phyloP scores from a whole-genome alignment of 2,888 invertebrate species.

The Limenitis camilla region DNA sequence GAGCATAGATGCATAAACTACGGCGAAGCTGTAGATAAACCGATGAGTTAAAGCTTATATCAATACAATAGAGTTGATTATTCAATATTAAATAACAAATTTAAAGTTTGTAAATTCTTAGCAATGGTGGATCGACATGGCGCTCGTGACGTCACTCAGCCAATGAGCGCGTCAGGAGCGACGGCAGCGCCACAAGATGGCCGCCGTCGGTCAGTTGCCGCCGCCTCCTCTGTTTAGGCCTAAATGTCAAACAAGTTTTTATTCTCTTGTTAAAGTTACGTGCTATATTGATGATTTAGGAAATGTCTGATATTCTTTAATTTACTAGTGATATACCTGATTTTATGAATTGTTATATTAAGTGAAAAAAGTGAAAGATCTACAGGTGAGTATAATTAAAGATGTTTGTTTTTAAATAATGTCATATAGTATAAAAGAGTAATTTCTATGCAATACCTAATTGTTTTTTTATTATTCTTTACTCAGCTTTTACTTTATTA shows the following conservation, averaged over 20 bases:
- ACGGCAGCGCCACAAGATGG: slow-evolving; percentile 72
- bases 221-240: slow-evolving; percentile 70
- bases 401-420: too few species aligned
- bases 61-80: slow-evolving; percentile 33
- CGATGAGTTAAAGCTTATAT: slow-evolving; percentile 25
- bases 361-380: not conserved
- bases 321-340: not conserved
- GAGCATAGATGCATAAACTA: slow-evolving; percentile 56
- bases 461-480: too few species aligned
- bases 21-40: slow-evolving; percentile 35
- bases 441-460: not conserved
- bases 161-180: slow-evolving; percentile 63
- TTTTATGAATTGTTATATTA: not conserved
- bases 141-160: slow-evolving; percentile 69
- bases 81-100: slow-evolving; percentile 28
- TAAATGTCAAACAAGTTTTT: slow-evolving; percentile 51
- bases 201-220: slow-evolving; percentile 62
- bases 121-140: slow-evolving; percentile 69
- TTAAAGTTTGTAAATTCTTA: slow-evolving; percentile 43
- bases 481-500: too few species aligned
- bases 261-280: slow-evolving; percentile 23
- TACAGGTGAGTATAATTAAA: too few species aligned
- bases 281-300: slow-evolving; percentile 11
- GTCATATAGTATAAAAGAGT: too few species aligned
- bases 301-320: slow-evolving; percentile 3